Conservation (phyloP, 2,797 vertebrate genomes). For the Harpagifer antarcticus region DNA sequence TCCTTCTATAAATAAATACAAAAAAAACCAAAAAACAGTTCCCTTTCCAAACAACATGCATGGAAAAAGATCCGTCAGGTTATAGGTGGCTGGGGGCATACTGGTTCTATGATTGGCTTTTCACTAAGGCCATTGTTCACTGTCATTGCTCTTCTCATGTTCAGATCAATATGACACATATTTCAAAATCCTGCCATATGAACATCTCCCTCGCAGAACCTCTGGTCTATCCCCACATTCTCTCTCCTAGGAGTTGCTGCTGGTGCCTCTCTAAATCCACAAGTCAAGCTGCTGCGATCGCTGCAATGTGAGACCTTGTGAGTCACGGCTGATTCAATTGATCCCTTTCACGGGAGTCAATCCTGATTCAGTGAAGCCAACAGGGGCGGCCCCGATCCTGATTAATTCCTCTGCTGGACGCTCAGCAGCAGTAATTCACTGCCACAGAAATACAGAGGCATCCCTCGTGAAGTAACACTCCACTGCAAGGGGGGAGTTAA, state of each 20-base stretch:
- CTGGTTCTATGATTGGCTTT: conserved; percentile 26
- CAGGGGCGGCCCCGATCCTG: conserved; percentile 39
- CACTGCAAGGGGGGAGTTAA: neutral
- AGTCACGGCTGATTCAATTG: conserved; percentile 67
- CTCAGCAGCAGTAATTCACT: conserved; percentile 47
- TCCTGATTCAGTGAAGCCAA: conserved; percentile 54
- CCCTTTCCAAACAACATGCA: neutral
- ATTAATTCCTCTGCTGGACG: conserved; percentile 56
- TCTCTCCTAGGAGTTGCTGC: conserved; percentile 1
- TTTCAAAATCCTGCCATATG: conserved; percentile 29
- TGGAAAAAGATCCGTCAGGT: conserved; percentile 13
- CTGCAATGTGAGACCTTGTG: conserved; percentile 46
- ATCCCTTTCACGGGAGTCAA: conserved; percentile 61
- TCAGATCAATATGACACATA: conserved; percentile 50
- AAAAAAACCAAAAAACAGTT: no score
- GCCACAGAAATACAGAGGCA: conserved; percentile 31
- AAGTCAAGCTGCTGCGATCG: conserved; percentile 49
- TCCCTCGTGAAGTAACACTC: conserved; percentile 26
- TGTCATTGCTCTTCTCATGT: conserved; percentile 27
- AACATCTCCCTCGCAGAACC: conserved; percentile 45
- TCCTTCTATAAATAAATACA: no score
- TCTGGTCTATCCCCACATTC: conserved; percentile 7
- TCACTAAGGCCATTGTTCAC: conserved; percentile 37
- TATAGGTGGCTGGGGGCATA: neutral
- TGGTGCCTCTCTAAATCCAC: conserved; percentile 38